Conservation (phyloP, 2,888 invertebrate genomes). For the Cephus pulcher region DNA sequence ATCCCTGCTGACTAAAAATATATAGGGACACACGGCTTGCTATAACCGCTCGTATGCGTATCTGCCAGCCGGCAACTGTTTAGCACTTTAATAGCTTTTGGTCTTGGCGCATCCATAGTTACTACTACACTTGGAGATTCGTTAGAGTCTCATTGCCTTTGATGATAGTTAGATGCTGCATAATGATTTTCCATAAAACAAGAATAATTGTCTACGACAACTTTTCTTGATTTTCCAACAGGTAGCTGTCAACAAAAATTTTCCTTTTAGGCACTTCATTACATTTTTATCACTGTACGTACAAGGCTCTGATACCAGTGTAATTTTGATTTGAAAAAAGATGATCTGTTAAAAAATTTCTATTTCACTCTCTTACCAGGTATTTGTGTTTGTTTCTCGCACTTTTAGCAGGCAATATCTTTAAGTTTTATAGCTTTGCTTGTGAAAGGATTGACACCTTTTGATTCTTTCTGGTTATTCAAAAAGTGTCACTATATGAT, state of each 20-base stretch:
- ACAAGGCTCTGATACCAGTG: not conserved
- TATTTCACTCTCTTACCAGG: not conserved
- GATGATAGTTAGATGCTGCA: not conserved
- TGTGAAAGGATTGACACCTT: not conserved
- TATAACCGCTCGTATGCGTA: not conserved
- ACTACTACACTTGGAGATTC: not conserved
- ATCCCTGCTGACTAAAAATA: constrained; percentile 30
- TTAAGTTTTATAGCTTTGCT: not conserved
- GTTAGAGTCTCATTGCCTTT: not conserved
- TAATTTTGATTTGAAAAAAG: not conserved
- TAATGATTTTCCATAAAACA: not conserved
- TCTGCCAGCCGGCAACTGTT: not conserved
- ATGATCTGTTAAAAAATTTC: not conserved
- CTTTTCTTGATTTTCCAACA: not conserved
- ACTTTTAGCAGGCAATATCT: not conserved
- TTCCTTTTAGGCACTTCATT: not conserved
- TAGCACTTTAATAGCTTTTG: not conserved
- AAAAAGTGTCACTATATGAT: not conserved
- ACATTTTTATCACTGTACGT: not conserved
- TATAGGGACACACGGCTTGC: not conserved
- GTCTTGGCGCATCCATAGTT: not conserved
- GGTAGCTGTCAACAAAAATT: not conserved
- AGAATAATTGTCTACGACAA: not conserved
- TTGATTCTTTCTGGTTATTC: not conserved
- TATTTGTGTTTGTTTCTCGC: not conserved